These are phyloP conservation scores for Drosophila sturtevanti DNA, from an alignment of 1,140 invertebrate species.

Conservation along the genomic window DNA sequence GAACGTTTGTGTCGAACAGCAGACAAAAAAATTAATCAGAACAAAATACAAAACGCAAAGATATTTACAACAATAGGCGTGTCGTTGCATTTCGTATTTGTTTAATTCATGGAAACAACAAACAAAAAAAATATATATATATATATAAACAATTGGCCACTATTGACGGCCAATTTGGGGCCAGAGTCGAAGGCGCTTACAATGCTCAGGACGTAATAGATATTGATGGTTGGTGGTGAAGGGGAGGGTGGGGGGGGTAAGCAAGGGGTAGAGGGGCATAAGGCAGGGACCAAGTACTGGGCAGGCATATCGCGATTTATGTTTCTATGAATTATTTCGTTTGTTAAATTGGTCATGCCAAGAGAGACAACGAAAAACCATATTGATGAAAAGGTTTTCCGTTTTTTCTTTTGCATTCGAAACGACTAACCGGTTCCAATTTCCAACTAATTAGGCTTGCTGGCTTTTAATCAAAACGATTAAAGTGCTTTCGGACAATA, in stretches of 20 bases:
- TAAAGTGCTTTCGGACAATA: constrained; percentile 81
- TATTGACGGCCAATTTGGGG: constrained; percentile 62
- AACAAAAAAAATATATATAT: neutral
- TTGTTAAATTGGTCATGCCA: constrained; percentile 68
- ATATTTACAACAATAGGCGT: constrained; percentile 79
- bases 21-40: constrained; percentile 73
- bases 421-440: constrained; percentile 49
- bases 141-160: constrained; percentile 67
- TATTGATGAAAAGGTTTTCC: constrained; percentile 72
- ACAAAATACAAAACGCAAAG: constrained; percentile 73
- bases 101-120: constrained; percentile 34
- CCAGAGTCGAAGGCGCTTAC: constrained; percentile 53
- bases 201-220: constrained; percentile 14
- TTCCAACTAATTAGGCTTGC: constrained; percentile 79
- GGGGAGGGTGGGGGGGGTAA: neutral
- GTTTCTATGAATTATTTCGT: constrained; percentile 72
- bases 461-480: constrained; percentile 81
- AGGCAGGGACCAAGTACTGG: constrained; percentile 38
- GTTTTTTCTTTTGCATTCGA: constrained; percentile 43
- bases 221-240: no score
- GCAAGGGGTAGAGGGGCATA: neutral
- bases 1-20: constrained; percentile 36
- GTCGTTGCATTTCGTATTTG: constrained; percentile 64
- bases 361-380: constrained; percentile 6
- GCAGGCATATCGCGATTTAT: constrained; percentile 77